phyloP scores from a whole-genome alignment of 30 jellyfish, hydroid and myxozoan species.

The Aurelia sp. region DNA sequence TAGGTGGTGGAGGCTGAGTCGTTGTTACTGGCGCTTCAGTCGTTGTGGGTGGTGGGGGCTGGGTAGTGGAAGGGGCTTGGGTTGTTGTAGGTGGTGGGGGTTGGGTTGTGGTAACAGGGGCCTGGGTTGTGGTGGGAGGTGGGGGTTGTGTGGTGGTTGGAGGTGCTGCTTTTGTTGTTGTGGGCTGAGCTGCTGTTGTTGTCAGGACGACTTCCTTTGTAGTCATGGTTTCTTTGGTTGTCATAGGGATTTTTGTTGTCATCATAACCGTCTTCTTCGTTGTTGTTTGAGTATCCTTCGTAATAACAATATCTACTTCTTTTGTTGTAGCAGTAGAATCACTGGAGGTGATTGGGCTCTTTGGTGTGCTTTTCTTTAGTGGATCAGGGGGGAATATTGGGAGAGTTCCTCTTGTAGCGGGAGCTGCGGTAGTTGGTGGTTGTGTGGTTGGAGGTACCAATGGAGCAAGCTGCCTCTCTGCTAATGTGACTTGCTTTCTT shows the following conservation, averaged over 20 bases:
- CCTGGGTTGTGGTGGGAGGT: constrained; percentile 34
- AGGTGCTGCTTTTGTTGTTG: constrained; percentile 52
- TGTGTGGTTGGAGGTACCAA: constrained; percentile 62
- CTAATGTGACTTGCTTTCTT: constrained; percentile 42
- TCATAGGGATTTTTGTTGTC: not conserved
- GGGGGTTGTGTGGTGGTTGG: constrained; percentile 33
- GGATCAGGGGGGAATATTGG: constrained; percentile 47
- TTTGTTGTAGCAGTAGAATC: constrained; percentile 44
- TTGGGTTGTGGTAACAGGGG: constrained; percentile 53
- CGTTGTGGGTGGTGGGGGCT: constrained; percentile 37
- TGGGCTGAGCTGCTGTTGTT: constrained; percentile 50
- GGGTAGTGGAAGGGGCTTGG: constrained; percentile 62
- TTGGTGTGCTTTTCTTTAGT: constrained; percentile 17
- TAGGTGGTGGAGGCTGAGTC: constrained; percentile 21
- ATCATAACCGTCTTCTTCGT: too few species aligned
- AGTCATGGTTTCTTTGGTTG: constrained; percentile 58
- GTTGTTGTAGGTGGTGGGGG: constrained; percentile 44
- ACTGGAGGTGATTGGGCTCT: not conserved
- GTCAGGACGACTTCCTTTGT: constrained; percentile 14
- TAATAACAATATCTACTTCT: constrained; percentile 5
- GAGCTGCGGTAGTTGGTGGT: constrained; percentile 56
- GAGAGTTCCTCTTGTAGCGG: constrained; percentile 22
- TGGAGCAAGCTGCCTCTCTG: constrained; percentile 35
- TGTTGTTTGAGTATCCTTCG: not conserved
- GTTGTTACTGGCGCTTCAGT: constrained; percentile 36